Conservation (phyloP, 2,797 vertebrate species). For the Moxostoma hubbsi region DNA sequence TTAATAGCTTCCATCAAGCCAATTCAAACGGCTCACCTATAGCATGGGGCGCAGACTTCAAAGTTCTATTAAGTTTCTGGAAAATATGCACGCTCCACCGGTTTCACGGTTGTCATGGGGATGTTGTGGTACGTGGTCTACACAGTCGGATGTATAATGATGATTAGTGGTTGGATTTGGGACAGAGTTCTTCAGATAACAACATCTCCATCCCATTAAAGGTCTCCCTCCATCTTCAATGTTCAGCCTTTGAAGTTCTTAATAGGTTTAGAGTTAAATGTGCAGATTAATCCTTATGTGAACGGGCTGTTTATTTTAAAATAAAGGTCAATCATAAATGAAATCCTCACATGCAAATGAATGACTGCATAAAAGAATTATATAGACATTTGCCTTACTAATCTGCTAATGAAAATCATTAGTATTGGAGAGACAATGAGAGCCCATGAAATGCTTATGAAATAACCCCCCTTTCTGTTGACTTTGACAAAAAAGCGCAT, state of each 20-base stretch:
- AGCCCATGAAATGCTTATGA: constrained; percentile 46
- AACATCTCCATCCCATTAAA: constrained; percentile 50
- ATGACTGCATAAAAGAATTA: background rate
- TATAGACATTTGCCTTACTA: constrained; percentile 22
- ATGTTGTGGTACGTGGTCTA: constrained; percentile 43
- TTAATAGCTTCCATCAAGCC: constrained; percentile 46
- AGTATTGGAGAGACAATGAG: constrained; percentile 35
- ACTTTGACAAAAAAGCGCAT: constrained; percentile 54
- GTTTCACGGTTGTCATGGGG: constrained; percentile 62
- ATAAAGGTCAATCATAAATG: constrained; percentile 17
- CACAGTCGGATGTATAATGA: constrained; percentile 45
- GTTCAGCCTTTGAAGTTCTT: constrained; percentile 50
- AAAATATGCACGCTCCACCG: constrained; percentile 53
- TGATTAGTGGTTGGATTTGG: constrained; percentile 58
- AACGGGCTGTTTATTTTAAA: constrained; percentile 28
- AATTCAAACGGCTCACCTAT: constrained; percentile 47
- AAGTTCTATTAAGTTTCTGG: constrained; percentile 62
- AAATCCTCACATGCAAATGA: background rate
- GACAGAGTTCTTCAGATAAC: constrained; percentile 55
- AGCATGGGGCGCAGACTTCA: constrained; percentile 47
- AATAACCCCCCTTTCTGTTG: constrained; percentile 46
- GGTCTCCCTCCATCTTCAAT: constrained; percentile 15
- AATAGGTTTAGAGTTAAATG: constrained; percentile 53
- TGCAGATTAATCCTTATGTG: constrained; percentile 22
- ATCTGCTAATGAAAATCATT: constrained; percentile 45